Base-by-base conservation (phyloP, 2,797 vertebrate species). In the Rousettus madagascariensis region DNA sequence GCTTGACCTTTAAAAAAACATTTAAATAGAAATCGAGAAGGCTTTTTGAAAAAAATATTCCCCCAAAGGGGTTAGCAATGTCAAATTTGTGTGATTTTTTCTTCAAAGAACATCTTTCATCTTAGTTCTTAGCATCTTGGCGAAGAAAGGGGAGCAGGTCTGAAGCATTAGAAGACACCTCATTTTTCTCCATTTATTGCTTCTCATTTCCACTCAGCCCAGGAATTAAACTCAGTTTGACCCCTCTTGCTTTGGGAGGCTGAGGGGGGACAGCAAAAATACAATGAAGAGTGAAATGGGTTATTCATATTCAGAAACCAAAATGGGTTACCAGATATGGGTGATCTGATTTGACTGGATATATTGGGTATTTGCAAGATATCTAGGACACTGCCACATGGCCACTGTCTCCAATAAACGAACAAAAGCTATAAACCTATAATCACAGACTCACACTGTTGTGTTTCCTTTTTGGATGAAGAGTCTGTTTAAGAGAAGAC, bases 31-130 rank as follows among this genome's bases (percentile, higher is more conserved):
- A 74, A 86, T 77, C n/a, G 33, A 86, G 57, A 87, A 84, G 59
- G 28, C n/a, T 94, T 92, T 92, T 87, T 94, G 38, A 38, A 92
- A 95, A 88, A 90, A 69, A 41, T 41, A 72, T 24, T 17, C 41
- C 19, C 53, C 85, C 3, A 59, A 30, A 84, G 15, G 36, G 28
- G 15, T 95, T 55, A 80, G 57, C 41, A 13, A 1, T 61, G 17
- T 84, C 78, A 77, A 59, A 77, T 46, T 41, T 75, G 26, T 53
- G 43, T 75, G 72, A 43, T 65, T 74, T 38, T 41, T 92, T 71
- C 28, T 93, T 53, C 28, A 78, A 55, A 41, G 22, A 75, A 71
- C 41, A 30, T 55, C 49, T 49, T 65, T 49, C 33, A 1, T 71
- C 86, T 90, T 87, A 63, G 63, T 68, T 80, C 82, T 77, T 74